phyloP scores from a whole-genome alignment of 2,888 invertebrate species.

The Augiades crinisus region DNA sequence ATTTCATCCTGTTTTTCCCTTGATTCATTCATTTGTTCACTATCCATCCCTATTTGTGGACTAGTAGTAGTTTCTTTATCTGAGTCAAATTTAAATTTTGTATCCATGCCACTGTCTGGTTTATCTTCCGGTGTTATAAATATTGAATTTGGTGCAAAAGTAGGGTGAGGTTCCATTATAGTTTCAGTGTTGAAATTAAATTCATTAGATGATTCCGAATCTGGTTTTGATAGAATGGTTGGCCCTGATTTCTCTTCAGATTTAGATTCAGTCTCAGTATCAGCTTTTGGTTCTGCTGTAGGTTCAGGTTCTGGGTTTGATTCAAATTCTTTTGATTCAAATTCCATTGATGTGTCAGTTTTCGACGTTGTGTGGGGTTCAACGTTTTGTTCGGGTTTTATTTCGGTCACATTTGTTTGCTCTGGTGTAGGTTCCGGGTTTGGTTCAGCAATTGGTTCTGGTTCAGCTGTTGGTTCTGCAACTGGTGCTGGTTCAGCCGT shows the following conservation, averaged over 20 bases:
- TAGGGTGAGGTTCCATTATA: slow-evolving; percentile 28
- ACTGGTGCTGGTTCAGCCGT: slow-evolving; percentile 35
- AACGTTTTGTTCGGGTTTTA: slow-evolving; percentile 44
- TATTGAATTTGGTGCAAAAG: slow-evolving; percentile 8
- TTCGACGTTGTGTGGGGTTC: slow-evolving; percentile 58
- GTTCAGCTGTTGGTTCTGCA: slow-evolving; percentile 35
- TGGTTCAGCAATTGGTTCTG: slow-evolving; percentile 35
- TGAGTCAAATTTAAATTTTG: not conserved
- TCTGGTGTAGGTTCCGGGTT: slow-evolving; percentile 37
- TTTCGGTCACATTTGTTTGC: not conserved
- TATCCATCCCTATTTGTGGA: not conserved
- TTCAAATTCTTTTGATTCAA: slow-evolving; percentile 57
- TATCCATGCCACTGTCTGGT: slow-evolving; percentile 25
- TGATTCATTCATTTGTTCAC: not conserved
- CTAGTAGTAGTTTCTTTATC: not conserved
- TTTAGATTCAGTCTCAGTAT: slow-evolving; percentile 35
- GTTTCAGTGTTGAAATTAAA: slow-evolving; percentile 27
- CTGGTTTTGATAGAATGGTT: not conserved
- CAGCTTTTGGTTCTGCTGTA: slow-evolving; percentile 28
- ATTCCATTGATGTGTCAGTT: slow-evolving; percentile 50
- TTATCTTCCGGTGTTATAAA: slow-evolving; percentile 22
- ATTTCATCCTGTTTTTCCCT: slow-evolving; percentile 26
- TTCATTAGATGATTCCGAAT: slow-evolving; percentile 10
- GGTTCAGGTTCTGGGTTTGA: slow-evolving; percentile 36
- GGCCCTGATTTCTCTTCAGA: too few species aligned